Base-by-base conservation (phyloP, 2,888 invertebrate genomes). In the Drosophila siamana region DNA sequence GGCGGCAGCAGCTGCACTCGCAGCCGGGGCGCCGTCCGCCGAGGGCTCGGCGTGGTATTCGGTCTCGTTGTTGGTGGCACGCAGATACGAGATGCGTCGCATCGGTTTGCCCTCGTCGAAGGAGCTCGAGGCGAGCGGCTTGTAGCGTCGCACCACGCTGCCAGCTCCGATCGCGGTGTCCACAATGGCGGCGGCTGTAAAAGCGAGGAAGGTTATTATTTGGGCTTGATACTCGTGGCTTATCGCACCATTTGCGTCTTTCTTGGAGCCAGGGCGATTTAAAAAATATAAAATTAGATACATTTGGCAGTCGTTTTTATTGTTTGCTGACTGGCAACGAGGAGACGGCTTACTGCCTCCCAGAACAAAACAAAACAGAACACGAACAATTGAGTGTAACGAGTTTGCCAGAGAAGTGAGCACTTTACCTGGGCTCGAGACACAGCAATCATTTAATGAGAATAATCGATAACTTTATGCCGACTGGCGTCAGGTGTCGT, bases 81-180 rank as follows among this genome's bases (percentile, higher is more conserved):
- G 97, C 78, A 98, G 93, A 93, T 98, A 98, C n/a, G 98, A 98
- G 78, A 97, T 97, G 82, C 98, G 94, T 80, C 98, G 94, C 93
- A 96, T 96, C 22, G 96, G 95, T 75, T 97, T 95, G 89, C 97
- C 97, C 91, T 98, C 98, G 90, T 97, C 96, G 90, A 96, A 96
- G 22, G 86, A 88, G 56, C 80, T 78, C 94, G 91, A 74, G 91
- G 93, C 86, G 81, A 91, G 89, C 68, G 90, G 87, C 69, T 91
- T 92, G 50, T 81, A 91, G 33, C 92, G 91, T 36, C 92, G 87
- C 57, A 92, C 86, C 46, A 92, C 91, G 51, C 71, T 80, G 7
- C 59, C 59, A 47, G 72, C 24, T 5, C 47, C 56, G 0, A 41
- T 15, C 0, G 50, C 36, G 2, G 63, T 40, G 19, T 81, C 80